Evolutionary conservation across 2,888 invertebrate species (phyloP).

Genomic region (Dendrolimus pini): DNA sequence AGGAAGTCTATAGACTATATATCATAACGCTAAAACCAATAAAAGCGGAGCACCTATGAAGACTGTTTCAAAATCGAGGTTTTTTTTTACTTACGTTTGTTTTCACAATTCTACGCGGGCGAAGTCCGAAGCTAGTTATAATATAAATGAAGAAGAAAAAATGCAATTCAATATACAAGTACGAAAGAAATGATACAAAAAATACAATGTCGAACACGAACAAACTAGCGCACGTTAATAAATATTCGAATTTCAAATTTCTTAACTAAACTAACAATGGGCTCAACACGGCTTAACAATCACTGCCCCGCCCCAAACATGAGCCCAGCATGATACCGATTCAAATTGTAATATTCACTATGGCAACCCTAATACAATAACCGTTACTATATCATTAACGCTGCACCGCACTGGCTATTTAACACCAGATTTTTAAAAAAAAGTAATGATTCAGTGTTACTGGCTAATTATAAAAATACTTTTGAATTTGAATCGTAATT

Average conservation of each 20-base stretch:
- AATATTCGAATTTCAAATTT: constrained; percentile 58
- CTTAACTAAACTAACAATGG: constrained; percentile 60
- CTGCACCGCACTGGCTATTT: constrained; percentile 61
- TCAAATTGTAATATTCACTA: constrained; percentile 65
- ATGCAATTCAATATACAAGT: too few relatives aligned
- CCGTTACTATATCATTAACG: constrained; percentile 69
- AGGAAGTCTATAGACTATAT: too few relatives aligned
- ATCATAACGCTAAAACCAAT: too few relatives aligned
- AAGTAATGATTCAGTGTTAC: constrained; percentile 25
- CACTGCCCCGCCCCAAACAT: constrained; percentile 70
- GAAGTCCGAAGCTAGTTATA: too few relatives aligned
- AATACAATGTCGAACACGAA: not conserved
- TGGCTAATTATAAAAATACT: constrained; percentile 22
- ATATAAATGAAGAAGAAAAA: too few relatives aligned
- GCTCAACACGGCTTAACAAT: constrained; percentile 36
- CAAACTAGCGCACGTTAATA: constrained; percentile 18
- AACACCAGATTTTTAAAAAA: constrained; percentile 39
- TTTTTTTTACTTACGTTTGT: too few relatives aligned
- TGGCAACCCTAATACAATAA: constrained; percentile 73
- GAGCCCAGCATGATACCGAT: constrained; percentile 64
- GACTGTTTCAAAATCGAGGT: too few relatives aligned
- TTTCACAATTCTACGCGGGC: too few relatives aligned
- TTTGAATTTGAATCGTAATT: constrained; percentile 10
- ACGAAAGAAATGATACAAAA: too few relatives aligned
- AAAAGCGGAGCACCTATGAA: too few relatives aligned